Base-by-base conservation (phyloP, 2,797 vertebrate genomes). In the Prunella strophiata region DNA sequence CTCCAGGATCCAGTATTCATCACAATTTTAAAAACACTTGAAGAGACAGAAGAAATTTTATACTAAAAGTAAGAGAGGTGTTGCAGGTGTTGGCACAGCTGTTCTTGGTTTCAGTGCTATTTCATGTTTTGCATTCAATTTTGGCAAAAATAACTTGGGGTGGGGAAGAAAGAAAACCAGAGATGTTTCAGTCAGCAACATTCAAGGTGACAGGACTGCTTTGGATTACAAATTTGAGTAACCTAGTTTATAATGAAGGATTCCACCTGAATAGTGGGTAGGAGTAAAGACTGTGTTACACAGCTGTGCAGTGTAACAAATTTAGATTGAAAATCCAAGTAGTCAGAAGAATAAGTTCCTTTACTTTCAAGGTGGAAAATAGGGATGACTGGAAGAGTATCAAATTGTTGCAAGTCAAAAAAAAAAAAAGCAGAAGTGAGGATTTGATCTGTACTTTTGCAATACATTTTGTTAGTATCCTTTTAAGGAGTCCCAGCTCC, bases 401-500 rank as follows among this genome's bases (percentile, higher is more conserved):
- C 7, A 43, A 23, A 16, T 22, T 21, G 13, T 5, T 82, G 3
- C 1, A 0, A 55, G 19, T 32, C 59, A 21, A 38, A 34, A 91
- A 62, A 58, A 17, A 91, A 62, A 58, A 17, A 48, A 25, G 2
- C 4, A 17, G 29, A 52, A 63, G 23, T 45, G 34, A 58, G 7
- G 62, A 36, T 25, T n/a, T 26, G 11, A 36, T 21, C 14, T 5
- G 11, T 11, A 43, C 36, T 25, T 83, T 10, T 63, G 50, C 42
- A 30, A 38, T 52, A 21, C 16, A 43, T 77, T 34, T 26, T 51
- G 30, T 27, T 22, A n/a, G 26, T 25, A 13, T 29, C 13, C 10
- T 52, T 52, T 27, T 4, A 9, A 0, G 3, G 29, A 32, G 14
- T 8, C 38, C 26, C 14, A 23, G 1, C 3, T 7, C 38, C 12